These are phyloP conservation scores for Leucania comma DNA, from an alignment of 2,888 invertebrate species.

Conservation along the genomic window DNA sequence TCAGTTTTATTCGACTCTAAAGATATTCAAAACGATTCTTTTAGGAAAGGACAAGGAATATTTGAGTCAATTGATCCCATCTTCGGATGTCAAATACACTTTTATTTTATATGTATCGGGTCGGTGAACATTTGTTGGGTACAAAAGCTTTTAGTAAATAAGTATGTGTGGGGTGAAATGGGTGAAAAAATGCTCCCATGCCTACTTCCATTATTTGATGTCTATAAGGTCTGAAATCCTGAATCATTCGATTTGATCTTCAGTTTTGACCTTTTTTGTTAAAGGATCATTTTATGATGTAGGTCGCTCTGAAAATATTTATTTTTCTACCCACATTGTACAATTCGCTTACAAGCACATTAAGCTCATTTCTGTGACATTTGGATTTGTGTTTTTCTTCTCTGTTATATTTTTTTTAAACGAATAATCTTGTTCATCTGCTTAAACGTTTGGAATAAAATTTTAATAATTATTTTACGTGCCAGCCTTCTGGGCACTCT, in stretches of 20 bases:
- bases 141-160: constrained; percentile 70
- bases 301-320: constrained; percentile 19
- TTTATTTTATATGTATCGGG: constrained; percentile 52
- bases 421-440: background rate
- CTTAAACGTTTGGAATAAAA: background rate
- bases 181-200: constrained; percentile 20
- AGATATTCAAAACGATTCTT: constrained; percentile 47
- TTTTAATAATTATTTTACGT: no score
- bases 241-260: constrained; percentile 50
- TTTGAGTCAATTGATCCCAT: constrained; percentile 67
- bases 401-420: background rate
- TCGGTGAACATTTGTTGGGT: constrained; percentile 63
- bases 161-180: constrained; percentile 47
- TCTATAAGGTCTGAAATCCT: constrained; percentile 47
- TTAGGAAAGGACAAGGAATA: constrained; percentile 45
- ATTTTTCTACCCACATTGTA: background rate
- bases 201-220: constrained; percentile 50
- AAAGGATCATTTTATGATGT: constrained; percentile 22
- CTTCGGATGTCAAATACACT: constrained; percentile 69
- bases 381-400: background rate
- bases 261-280: constrained; percentile 34
- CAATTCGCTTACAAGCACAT: background rate
- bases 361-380: background rate
- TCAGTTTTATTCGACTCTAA: constrained; percentile 36
- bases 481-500: no score